A percentile compares a stretch with the other conserved stretches of the same genome.
phyloP scores from a whole-genome alignment of 2,888 invertebrate genomes.

The Erynnis tages region DNA sequence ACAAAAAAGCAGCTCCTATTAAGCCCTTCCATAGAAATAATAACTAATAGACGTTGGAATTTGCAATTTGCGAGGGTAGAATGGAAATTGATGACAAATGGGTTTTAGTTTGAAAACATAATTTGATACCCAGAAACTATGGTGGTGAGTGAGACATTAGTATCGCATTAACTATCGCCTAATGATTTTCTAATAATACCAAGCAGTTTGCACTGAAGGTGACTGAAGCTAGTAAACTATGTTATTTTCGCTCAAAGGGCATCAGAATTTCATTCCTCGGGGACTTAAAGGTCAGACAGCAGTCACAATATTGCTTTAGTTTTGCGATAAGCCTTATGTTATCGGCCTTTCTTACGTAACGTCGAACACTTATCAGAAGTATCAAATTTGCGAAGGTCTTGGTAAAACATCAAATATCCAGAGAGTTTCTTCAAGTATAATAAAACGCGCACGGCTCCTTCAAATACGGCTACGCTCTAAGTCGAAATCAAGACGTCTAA shows the following conservation, averaged over 20 bases:
- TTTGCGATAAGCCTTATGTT: too few species aligned
- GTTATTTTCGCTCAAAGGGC: not conserved
- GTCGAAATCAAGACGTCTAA: too few species aligned
- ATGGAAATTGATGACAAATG: conserved; percentile 24
- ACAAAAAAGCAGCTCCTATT: not conserved
- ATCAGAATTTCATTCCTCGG: too few species aligned
- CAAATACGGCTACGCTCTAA: too few species aligned
- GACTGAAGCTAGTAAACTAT: not conserved
- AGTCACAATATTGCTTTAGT: too few species aligned
- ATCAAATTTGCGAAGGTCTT: too few species aligned
- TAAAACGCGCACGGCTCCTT: too few species aligned
- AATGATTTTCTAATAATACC: conserved; percentile 15
- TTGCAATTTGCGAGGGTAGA: conserved; percentile 11
- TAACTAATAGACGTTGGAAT: not conserved
- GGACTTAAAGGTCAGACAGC: too few species aligned
- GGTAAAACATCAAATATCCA: too few species aligned
- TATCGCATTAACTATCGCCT: conserved; percentile 11
- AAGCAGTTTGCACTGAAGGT: not conserved
- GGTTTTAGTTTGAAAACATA: conserved; percentile 25
- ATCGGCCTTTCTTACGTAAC: too few species aligned
- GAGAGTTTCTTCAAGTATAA: too few species aligned
- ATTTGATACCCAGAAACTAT: conserved; percentile 22
- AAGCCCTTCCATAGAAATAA: not conserved
- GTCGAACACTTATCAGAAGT: too few species aligned
- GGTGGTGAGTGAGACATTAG: conserved; percentile 25